Base-by-base conservation (phyloP, 37 sponge, comb jelly and placozoan species). In the Trichoplax adhaerens region DNA sequence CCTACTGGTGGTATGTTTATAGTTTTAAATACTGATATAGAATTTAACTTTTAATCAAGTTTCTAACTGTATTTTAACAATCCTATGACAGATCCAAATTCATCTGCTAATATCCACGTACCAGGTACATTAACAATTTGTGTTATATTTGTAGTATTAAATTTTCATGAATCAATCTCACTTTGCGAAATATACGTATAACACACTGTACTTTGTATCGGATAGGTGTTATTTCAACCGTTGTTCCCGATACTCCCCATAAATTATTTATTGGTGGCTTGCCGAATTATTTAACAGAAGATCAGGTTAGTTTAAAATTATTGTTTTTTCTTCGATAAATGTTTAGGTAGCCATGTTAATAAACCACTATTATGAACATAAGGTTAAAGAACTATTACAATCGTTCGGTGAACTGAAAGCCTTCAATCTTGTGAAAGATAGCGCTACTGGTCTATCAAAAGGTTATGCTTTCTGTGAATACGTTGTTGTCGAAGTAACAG, bases 381-480 rank as follows among this genome's bases (percentile, higher is more conserved):
- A 98, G 93, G 89, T 98, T 5, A 98, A 98, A 59, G 99, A 98
- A 67, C 71, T 98, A 55, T 78, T 98, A 52, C 81, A 82, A 8
- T 88, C 93, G 2, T 98, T 98, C 76, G 99, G 99, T 49, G 87
- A 89, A 8, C 74, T 98, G 72, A 77, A 81, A 53, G 82, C 99
- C 1, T 98, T 98, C 83, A 98, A 92, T 68, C 77, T 98, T 64
- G 99, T 98, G 62, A 98, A 98, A 65, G 99, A 98, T 75, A 88
- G 87, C 64, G 90, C 85, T 3, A 87, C 99, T 52, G 81, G 84
- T 2, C 83, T 93, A 77, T 98, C 99, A 6, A 98, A 92, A 63
- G 99, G 99, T 0, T 98, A 92, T 68, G 88, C 89, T 52, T 98
- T 98, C 87, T 98, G 86, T 76, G 99, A 98, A 61, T 98, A 92